Conservation (phyloP, 64 coral and sea anemone genomes). For the Actinia equina region DNA sequence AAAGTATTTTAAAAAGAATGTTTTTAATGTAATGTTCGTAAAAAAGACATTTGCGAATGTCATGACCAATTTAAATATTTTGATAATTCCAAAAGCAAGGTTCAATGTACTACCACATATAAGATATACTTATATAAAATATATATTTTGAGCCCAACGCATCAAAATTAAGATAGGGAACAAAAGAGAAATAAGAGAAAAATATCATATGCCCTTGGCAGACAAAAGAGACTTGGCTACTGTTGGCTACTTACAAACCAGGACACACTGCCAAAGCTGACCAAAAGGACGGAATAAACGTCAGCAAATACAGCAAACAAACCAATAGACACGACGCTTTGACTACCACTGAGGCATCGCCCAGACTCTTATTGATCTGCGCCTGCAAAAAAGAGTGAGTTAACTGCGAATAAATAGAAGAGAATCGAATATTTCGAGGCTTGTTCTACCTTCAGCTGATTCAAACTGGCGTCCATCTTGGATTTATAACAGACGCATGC, state of each 20-base stretch:
- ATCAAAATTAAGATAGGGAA: not conserved
- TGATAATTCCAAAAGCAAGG: no score
- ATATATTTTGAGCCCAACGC: not conserved
- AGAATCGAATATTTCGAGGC: not conserved
- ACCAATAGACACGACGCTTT: constrained; percentile 68
- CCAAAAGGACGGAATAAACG: constrained; percentile 45
- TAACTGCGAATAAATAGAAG: not conserved
- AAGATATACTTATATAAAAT: not conserved
- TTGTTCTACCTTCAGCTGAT: constrained; percentile 58
- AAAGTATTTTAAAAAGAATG: no score
- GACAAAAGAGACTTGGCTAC: no score
- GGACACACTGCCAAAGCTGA: constrained; percentile 60
- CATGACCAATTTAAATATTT: no score
- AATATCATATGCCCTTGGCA: no score
- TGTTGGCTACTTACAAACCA: constrained; percentile 69
- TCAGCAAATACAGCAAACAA: constrained; percentile 51
- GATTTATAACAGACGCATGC: constrained; percentile 8
- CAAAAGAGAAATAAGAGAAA: not conserved
- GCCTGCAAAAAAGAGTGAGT: constrained; percentile 21
- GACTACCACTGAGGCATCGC: constrained; percentile 77
- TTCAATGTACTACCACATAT: not conserved
- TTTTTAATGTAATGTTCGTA: no score
- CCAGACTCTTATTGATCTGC: constrained; percentile 72
- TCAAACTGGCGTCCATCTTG: constrained; percentile 70
- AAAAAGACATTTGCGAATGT: no score